Evolutionary conservation across 1,140 invertebrate species (phyloP), one percentile per base, ranked within the genome.

Genomic region (Drosophila miranda): DNA sequence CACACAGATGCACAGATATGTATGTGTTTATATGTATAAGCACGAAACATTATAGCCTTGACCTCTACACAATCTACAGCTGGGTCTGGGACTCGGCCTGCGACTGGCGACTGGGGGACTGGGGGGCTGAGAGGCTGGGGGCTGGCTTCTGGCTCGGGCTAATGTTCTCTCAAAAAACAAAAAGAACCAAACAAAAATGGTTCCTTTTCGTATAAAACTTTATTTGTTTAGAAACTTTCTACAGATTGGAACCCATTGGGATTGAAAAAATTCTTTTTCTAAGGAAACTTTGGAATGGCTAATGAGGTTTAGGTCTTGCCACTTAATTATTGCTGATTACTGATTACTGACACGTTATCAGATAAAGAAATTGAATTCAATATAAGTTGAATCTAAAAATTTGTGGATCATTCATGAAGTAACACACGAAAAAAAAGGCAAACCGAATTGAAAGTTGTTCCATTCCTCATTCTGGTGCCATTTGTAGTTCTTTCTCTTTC

Each of bases 61-160:
- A 69, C 66, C 66, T 66, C 66, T 69, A 69, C 66, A 69, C 66
- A 69, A 69, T 68, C 66, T 69, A 69, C 44, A 38, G 34, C 34
- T 38, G 11, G 34, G 34, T 38, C 34, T 38, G 34, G 34, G 11
- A 13, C 34, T 5, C 34, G 3, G 8, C 30, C 30, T 34, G 30
- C 8, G 11, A 13, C 34, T 13, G 28, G 26, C 1, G 28, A 2
- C 28, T 28, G 28, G 28, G 28, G 7, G 23, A 55, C 63, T 55
- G 58, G 41, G 64, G 59, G 43, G 23, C 23, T 23, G 23, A 19
- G 19, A 0, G 4, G 23, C 23, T 23, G 23, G 4, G 4, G 66
- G 58, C 34, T 30, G 23, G 48, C 23, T 30, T 11, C 34, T 50
- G 13, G 14, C 34, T 42, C 46, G 56, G 28, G 46, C 58, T 68